A percentile compares a stretch with the other conserved stretches of the same genome.
Conservation (phyloP, 2,113 vertebrate species). For the Zosterops pallidus region DNA sequence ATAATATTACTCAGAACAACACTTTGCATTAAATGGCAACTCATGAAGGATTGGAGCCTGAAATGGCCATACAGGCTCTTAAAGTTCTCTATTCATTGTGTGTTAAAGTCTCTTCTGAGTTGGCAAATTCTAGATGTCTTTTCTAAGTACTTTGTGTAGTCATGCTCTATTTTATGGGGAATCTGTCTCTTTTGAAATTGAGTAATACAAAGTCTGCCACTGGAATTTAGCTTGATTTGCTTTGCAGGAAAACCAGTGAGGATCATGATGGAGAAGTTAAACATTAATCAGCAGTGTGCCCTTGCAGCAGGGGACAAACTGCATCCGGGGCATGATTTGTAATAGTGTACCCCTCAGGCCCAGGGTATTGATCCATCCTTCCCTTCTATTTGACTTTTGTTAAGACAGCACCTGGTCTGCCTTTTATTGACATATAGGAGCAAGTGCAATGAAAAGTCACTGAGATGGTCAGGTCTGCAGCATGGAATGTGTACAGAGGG, state of each 20-base stretch:
- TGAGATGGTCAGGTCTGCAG: background rate
- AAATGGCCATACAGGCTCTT: background rate
- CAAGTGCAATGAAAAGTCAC: background rate
- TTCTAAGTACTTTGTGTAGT: background rate
- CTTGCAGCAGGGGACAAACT: background rate
- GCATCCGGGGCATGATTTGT: background rate
- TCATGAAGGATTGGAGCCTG: background rate
- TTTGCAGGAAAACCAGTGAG: background rate
- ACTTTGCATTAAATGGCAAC: background rate
- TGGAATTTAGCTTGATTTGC: background rate
- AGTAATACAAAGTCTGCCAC: background rate
- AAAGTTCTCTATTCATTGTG: background rate
- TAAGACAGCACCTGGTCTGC: background rate
- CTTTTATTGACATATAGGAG: background rate
- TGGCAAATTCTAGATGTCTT: background rate
- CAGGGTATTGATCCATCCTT: background rate
- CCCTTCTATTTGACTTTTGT: background rate
- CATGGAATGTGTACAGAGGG: background rate
- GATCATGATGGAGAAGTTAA: background rate
- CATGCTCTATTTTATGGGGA: background rate
- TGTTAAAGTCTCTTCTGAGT: background rate
- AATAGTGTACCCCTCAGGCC: background rate
- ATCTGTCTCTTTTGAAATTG: background rate
- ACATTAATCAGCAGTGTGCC: background rate
- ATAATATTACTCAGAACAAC: background rate